Percentiles rank a stretch among this genome's conserved stretches.
Conservation (phyloP, 2,797 vertebrate species). For the Leuciscus waleckii region DNA sequence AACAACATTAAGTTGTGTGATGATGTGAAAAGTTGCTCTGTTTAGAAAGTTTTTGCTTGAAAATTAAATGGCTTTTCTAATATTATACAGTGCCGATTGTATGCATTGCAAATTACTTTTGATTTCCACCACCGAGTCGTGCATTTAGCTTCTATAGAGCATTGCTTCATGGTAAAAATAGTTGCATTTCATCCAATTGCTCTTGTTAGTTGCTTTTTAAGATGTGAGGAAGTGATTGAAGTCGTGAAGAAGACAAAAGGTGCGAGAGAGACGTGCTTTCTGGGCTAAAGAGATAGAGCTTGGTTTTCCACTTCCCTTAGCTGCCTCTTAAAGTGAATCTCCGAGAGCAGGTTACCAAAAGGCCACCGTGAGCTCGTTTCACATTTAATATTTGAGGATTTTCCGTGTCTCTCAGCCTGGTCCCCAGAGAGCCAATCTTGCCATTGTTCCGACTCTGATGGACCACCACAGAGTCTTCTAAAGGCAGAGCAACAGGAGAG, state of each 20-base stretch:
- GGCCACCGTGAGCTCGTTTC: conserved; percentile 43
- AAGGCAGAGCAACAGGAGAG: conserved; percentile 44
- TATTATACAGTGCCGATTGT: not conserved
- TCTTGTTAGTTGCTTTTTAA: not conserved
- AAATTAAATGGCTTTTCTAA: not conserved
- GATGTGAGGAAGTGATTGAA: not conserved
- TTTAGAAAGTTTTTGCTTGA: conserved; percentile 5
- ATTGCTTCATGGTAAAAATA: not conserved
- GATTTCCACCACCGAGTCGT: not conserved
- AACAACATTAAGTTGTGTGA: conserved; percentile 24
- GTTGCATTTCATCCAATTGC: not conserved
- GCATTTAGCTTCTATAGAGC: not conserved
- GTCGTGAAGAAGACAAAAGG: not conserved
- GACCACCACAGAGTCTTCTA: conserved; percentile 45
- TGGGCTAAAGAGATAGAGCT: not conserved
- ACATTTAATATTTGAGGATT: conserved; percentile 67
- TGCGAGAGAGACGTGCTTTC: not conserved
- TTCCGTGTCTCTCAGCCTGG: conserved; percentile 56
- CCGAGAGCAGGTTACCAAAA: conserved; percentile 27
- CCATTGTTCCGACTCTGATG: conserved; percentile 40
- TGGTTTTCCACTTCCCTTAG: not conserved
- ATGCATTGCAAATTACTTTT: conserved; percentile 18
- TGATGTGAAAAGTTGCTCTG: not conserved
- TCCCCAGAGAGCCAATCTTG: conserved; percentile 51
- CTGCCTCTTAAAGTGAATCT: conserved; percentile 20